Evolutionary conservation across 2,888 invertebrate genomes (phyloP).

Genomic region (Cosmopolites sordidus): DNA sequence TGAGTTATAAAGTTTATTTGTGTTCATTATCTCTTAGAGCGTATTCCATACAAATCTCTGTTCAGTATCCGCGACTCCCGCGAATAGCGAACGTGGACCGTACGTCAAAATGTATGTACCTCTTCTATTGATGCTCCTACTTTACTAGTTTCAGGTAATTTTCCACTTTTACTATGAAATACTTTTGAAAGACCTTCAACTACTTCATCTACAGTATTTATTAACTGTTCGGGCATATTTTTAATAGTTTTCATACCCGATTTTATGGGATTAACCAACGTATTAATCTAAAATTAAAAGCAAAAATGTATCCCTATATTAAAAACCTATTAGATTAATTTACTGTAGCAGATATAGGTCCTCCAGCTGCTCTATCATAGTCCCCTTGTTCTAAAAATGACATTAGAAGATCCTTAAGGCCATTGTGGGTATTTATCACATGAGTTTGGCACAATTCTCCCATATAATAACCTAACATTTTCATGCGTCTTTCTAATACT

Average conservation of each 20-base stretch:
- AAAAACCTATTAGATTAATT: conserved; percentile 30
- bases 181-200: conserved; percentile 78
- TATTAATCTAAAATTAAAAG: conserved; percentile 43
- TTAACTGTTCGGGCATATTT: conserved; percentile 83
- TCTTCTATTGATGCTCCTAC: conserved; percentile 53
- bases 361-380: conserved; percentile 60
- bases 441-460: conserved; percentile 62
- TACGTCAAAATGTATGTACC: conserved; percentile 48
- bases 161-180: conserved; percentile 56
- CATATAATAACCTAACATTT: conserved; percentile 76
- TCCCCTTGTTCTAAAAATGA: conserved; percentile 67
- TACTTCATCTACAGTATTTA: conserved; percentile 78
- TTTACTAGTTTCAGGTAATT: conserved; percentile 47
- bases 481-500: conserved; percentile 80
- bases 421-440: conserved; percentile 57
- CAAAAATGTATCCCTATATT: no score
- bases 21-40: no score
- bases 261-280: conserved; percentile 62
- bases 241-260: conserved; percentile 82
- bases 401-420: conserved; percentile 58
- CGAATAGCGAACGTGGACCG: no score
- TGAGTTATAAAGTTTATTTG: no score
- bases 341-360: conserved; percentile 58
- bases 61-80: no score
- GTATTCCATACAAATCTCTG: no score